phyloP scores from a whole-genome alignment of 2,113 vertebrate species.

The Tupaia chinensis region DNA sequence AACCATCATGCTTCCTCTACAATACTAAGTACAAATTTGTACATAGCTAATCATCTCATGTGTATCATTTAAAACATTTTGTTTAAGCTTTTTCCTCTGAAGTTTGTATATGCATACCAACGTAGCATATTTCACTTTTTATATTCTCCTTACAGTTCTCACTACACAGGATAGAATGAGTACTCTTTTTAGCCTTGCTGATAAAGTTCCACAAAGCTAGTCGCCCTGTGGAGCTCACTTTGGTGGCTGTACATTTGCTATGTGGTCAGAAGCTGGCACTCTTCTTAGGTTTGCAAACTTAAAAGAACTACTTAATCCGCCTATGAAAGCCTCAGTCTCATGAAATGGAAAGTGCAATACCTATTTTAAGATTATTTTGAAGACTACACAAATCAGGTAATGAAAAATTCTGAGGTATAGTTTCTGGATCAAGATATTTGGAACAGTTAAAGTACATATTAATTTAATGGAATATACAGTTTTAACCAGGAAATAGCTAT shows the following conservation, averaged over 20 bases:
- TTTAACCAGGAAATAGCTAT: not conserved
- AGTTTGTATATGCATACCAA: not conserved
- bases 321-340: not conserved
- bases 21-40: not conserved
- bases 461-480: not conserved
- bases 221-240: not conserved
- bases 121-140: not conserved
- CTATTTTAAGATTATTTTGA: not conserved
- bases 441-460: not conserved
- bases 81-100: not conserved
- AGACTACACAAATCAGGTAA: not conserved
- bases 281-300: not conserved
- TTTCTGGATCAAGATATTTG: not conserved
- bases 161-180: not conserved
- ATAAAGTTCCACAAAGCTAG: not conserved
- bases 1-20: not conserved
- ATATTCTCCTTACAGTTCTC: not conserved
- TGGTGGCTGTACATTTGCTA: not conserved
- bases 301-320: not conserved
- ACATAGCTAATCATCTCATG: not conserved
- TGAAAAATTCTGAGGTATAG: not conserved
- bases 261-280: not conserved
- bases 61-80: not conserved
- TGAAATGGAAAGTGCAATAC: not conserved
- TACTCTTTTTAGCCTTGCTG: not conserved